Percentiles rank a stretch among this genome's conserved stretches.
Conservation (phyloP, 2,888 invertebrate species). For the Furcula furcula region DNA sequence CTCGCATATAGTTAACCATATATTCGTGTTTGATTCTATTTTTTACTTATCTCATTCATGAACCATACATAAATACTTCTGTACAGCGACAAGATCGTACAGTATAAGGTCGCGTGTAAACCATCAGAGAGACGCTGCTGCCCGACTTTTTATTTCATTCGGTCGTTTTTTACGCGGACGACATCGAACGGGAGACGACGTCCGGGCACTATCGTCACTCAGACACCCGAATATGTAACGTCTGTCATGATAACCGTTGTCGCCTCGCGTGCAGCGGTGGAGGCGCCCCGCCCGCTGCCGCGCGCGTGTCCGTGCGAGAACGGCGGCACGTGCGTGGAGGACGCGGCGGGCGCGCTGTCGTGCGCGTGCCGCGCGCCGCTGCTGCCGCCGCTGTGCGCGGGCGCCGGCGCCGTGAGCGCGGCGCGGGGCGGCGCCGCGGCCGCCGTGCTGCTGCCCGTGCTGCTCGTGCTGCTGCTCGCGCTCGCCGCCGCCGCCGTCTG, state of each 20-base stretch:
- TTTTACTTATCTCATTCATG: no score
- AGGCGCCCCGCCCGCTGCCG: constrained; percentile 87
- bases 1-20: no score
- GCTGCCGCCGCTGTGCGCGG: constrained; percentile 88
- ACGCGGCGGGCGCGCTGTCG: constrained; percentile 68
- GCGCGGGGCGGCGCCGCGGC: constrained; percentile 83
- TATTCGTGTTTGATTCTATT: no score
- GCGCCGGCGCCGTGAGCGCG: constrained; percentile 76
- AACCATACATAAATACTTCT: no score
- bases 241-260: neutral
- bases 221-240: no score
- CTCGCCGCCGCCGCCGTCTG: constrained; percentile 89
- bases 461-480: constrained; percentile 88
- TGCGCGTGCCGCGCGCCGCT: constrained; percentile 85
- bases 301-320: constrained; percentile 92
- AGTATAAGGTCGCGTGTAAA: no score
- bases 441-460: constrained; percentile 90
- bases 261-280: constrained; percentile 78
- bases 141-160: no score
- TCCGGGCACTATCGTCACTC: no score
- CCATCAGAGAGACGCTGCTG: no score
- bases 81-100: no score
- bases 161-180: no score
- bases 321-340: constrained; percentile 87
- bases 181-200: no score